Base-by-base conservation (phyloP, 2,888 invertebrate species). In the Trilocha varians region DNA sequence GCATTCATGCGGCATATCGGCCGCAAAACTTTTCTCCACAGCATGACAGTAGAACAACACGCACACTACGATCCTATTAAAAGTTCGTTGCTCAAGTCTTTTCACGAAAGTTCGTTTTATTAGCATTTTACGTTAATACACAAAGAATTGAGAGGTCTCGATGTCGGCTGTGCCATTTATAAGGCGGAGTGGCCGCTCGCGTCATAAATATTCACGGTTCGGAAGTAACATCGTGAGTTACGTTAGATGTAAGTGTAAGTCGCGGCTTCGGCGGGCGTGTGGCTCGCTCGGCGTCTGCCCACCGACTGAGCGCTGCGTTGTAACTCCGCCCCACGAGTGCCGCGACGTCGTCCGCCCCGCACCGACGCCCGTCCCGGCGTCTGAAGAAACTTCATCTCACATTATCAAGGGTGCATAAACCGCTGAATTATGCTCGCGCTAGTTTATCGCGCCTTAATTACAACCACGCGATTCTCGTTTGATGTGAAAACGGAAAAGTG, bases 1-100 rank as follows among this genome's bases (percentile, higher is more conserved):
- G 80, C 93, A 93, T 63, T 91, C 91, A 70, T 88, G 88, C 56
- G 91, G 91, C 78, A 75, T 80, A 65, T 84, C 84, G 53, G 75
- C 78, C 74, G 82, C 78, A 53, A 55, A 61, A 63, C 61, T 68
- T 64, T 63, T 70, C 54, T 78, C 73, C 62, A 75, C 59, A 57
- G 66, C 84, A 84, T 84, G 73, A 60, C 72, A 77, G 63, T 70
- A 80, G 59, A 84, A 82, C 67, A 85, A 73, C 83, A 84, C 85
- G 70, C 73, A 84, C 83, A 85, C 83, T 73, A 83, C 64, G 45
- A 84, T 71, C 69, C 65, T 73, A 68, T 76, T 76, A 62, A 86
- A 83, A 83, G 80, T 87, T 80, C 79, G 78, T 57, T 60, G 63
- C 57, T 78, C 66, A 59, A 79, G 82, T 79, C 73, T 74, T 67